Conservation (phyloP, 2,888 invertebrate genomes). For the Andrena chrysosceles region DNA sequence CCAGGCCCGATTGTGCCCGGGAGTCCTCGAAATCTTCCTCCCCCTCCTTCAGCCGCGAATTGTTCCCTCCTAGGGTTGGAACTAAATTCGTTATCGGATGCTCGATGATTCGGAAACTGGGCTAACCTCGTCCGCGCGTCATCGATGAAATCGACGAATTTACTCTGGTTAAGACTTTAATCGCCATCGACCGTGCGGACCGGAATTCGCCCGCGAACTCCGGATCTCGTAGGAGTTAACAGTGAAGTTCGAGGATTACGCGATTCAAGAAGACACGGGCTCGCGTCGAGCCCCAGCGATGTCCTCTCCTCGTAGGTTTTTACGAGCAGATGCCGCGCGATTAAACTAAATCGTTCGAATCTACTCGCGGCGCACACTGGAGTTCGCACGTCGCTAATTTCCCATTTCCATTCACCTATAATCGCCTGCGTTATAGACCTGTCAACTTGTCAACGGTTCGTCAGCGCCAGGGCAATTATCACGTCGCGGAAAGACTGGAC, state of each 20-base stretch:
- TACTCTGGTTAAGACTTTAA: constrained; percentile 56
- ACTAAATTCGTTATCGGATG: constrained; percentile 64
- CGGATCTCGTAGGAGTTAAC: constrained; percentile 23
- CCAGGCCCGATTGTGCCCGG: constrained; percentile 6
- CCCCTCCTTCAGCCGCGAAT: background rate
- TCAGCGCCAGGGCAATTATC: background rate
- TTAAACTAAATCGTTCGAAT: too few relatives aligned
- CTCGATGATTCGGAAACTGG: constrained; percentile 63
- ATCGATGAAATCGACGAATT: constrained; percentile 56
- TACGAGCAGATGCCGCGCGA: background rate
- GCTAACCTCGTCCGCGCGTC: constrained; percentile 50
- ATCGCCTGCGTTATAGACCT: too few relatives aligned
- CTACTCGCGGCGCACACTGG: too few relatives aligned
- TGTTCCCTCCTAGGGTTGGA: constrained; percentile 27
- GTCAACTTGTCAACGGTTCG: too few relatives aligned
- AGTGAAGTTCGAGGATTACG: constrained; percentile 27
- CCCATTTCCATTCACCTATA: too few relatives aligned
- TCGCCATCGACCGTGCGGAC: constrained; percentile 48
- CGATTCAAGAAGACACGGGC: constrained; percentile 23
- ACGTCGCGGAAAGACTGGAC: background rate
- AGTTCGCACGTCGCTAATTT: too few relatives aligned
- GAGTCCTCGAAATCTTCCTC: constrained; percentile 4
- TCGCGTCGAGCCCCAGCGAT: background rate
- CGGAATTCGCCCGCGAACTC: constrained; percentile 35
- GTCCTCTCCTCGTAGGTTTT: background rate